These are phyloP conservation scores for Crotalus horridus DNA, from an alignment of 2,113 vertebrate genomes.

Conservation along the genomic window DNA sequence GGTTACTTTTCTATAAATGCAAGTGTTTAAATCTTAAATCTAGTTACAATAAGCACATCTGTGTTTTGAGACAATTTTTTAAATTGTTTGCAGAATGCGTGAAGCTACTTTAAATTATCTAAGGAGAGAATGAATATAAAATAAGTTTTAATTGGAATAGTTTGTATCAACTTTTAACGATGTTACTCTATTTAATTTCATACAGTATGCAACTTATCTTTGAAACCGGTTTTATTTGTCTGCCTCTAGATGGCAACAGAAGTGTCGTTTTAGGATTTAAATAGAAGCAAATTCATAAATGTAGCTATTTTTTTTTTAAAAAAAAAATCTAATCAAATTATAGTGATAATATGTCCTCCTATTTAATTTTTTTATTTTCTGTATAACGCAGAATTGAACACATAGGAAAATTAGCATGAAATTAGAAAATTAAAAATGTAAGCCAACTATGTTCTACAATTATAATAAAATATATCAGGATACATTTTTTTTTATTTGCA, in stretches of 20 bases:
- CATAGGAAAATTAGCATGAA: not conserved
- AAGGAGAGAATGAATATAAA: not conserved
- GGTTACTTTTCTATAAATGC: not conserved
- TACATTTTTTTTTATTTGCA: too few relatives aligned
- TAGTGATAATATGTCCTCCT: not conserved
- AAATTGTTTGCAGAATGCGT: not conserved
- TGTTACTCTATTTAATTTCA: not conserved
- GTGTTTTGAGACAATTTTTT: not conserved
- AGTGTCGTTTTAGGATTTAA: slow-evolving; percentile 12
- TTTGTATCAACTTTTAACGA: not conserved
- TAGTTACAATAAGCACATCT: not conserved
- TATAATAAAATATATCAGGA: too few relatives aligned
- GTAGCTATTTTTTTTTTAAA: not conserved
- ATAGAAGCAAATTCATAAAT: not conserved
- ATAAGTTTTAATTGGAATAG: not conserved
- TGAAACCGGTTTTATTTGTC: not conserved
- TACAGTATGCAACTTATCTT: not conserved
- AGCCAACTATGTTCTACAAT: not conserved
- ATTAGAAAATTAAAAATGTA: not conserved
- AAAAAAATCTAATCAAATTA: not conserved
- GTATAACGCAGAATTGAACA: not conserved
- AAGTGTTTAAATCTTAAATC: not conserved
- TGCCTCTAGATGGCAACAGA: slow-evolving; percentile 18
- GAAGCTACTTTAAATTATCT: not conserved
- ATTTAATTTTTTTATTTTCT: not conserved